These are phyloP conservation scores for Leguminivora glycinivorella DNA, from an alignment of 1,140 invertebrate genomes.

Conservation along the genomic window DNA sequence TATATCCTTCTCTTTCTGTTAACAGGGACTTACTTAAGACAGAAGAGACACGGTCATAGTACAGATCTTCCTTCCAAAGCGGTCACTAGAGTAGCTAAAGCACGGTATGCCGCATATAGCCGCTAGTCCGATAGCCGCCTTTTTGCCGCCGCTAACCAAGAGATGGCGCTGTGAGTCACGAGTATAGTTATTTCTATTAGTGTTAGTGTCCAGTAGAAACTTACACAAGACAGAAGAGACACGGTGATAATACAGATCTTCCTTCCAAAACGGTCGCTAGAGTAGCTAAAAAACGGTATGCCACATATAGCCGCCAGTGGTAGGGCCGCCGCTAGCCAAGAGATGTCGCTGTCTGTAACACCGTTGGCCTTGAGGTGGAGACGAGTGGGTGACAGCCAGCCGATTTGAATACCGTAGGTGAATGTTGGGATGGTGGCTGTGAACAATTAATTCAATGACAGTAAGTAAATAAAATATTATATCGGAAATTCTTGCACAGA, in stretches of 20 bases:
- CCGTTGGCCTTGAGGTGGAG: conserved; percentile 52
- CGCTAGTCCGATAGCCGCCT: conserved; percentile 44
- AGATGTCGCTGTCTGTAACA: conserved; percentile 40
- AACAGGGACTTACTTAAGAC: conserved; percentile 42
- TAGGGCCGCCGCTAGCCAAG: conserved; percentile 50
- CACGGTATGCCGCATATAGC: conserved; percentile 49
- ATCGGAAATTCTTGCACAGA: too few species aligned
- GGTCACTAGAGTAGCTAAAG: conserved; percentile 47
- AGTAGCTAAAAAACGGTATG: conserved; percentile 50
- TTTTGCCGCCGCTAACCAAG: not conserved
- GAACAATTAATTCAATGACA: not conserved
- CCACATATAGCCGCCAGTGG: conserved; percentile 48
- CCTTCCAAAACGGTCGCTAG: conserved; percentile 46
- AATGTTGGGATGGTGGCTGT: conserved; percentile 67
- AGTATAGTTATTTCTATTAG: not conserved
- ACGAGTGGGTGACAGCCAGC: conserved; percentile 68
- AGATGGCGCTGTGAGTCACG: not conserved
- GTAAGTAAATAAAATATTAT: too few species aligned
- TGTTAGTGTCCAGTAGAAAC: conserved; percentile 21
- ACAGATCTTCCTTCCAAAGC: conserved; percentile 47
- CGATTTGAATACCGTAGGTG: conserved; percentile 64
- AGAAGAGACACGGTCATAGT: conserved; percentile 43
- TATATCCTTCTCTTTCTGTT: too few species aligned
- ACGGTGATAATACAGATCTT: conserved; percentile 46
- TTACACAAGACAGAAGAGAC: conserved; percentile 47